Evolutionary conservation across 1,140 invertebrate species (phyloP).

Genomic region (Portunus trituberculatus): DNA sequence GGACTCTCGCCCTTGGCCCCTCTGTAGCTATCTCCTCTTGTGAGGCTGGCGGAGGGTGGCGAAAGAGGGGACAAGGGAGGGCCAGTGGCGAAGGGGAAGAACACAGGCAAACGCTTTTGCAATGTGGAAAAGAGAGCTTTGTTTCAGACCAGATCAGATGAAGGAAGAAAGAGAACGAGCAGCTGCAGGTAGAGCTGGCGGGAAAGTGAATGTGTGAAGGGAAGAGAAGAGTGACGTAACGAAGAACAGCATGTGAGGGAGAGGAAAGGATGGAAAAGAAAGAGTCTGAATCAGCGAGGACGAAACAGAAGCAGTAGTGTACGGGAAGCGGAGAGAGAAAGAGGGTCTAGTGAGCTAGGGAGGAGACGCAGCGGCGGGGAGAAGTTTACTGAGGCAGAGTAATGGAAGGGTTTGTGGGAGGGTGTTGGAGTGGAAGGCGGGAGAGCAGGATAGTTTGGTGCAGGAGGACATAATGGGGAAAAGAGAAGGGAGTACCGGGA

Average conservation of each 20-base stretch:
- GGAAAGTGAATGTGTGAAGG: not conserved
- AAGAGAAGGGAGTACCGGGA: no score
- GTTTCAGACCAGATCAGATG: slow-evolving; percentile 5
- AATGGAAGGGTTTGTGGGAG: not conserved
- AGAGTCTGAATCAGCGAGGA: no score
- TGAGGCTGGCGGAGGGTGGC: not conserved
- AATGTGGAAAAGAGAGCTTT: slow-evolving; percentile 5
- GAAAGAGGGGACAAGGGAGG: not conserved
- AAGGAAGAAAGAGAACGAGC: slow-evolving; percentile 25
- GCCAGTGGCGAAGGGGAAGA: not conserved
- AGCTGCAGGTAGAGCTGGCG: not conserved
- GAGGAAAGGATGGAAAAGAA: no score
- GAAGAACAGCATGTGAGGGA: not conserved
- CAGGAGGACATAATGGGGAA: no score
- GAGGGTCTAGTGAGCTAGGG: not conserved
- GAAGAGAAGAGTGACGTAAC: not conserved
- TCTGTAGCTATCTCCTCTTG: slow-evolving; percentile 28
- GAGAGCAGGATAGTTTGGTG: no score
- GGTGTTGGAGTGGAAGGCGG: not conserved
- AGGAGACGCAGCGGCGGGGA: not conserved
- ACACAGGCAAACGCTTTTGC: slow-evolving; percentile 3
- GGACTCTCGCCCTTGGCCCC: slow-evolving; percentile 44
- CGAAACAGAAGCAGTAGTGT: no score
- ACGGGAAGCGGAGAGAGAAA: not conserved
- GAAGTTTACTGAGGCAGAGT: not conserved